Percentiles rank a stretch among this genome's conserved stretches.
Conservation (phyloP, 2,113 vertebrate species). For the Saiga tatarica region DNA sequence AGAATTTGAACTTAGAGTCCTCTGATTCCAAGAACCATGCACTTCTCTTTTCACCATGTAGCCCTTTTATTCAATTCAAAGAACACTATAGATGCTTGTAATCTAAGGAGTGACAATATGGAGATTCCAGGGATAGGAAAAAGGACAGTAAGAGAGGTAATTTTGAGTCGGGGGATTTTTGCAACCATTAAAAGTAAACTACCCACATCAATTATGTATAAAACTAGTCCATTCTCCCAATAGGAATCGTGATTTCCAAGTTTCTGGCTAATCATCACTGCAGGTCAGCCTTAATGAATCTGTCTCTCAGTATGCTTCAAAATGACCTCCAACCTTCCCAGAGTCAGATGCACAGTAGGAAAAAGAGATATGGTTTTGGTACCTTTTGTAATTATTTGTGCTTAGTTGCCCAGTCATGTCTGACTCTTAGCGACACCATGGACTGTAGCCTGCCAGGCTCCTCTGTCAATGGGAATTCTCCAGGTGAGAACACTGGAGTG, state of each 20-base stretch:
- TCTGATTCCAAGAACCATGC: not conserved
- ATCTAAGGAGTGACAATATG: not conserved
- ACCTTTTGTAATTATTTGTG: not conserved
- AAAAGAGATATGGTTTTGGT: not conserved
- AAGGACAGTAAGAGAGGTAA: not conserved
- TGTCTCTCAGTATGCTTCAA: not conserved
- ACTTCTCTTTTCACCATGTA: not conserved
- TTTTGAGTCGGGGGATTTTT: not conserved
- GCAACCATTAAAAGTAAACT: not conserved
- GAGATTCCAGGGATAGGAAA: not conserved
- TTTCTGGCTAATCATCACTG: not conserved
- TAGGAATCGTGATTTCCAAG: not conserved
- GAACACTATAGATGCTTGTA: not conserved
- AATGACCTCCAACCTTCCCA: not conserved
- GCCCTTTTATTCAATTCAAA: not conserved
- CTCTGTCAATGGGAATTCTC: not conserved
- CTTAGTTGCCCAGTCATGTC: not conserved
- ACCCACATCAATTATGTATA: not conserved
- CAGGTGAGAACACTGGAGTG: not conserved
- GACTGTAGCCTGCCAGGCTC: not conserved
- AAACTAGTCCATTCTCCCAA: not conserved
- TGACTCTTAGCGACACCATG: not conserved
- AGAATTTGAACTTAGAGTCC: not conserved
- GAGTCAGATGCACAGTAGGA: not conserved
- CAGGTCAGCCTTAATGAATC: not conserved